A percentile compares a stretch with the other conserved stretches of the same genome.
Evolutionary conservation across 2,797 vertebrate species (phyloP).

Genomic region (Staurois parvus): DNA sequence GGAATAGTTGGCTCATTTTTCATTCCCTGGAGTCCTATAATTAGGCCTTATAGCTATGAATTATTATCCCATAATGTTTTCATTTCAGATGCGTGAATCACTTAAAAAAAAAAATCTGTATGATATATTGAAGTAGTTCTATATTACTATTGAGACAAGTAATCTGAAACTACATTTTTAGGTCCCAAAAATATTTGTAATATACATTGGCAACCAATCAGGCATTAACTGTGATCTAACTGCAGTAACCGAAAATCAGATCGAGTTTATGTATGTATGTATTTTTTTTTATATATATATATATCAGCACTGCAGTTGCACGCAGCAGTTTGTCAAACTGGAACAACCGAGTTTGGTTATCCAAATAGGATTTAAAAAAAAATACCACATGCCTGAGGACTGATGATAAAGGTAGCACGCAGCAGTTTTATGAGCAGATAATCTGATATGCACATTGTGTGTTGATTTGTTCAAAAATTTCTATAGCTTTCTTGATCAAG

Average conservation of each 20-base stretch:
- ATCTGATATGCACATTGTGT: not conserved
- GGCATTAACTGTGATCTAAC: not conserved
- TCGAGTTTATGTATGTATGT: not conserved
- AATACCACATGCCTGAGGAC: too few relatives aligned
- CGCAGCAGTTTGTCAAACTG: too few relatives aligned
- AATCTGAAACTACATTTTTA: not conserved
- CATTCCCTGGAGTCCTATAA: not conserved
- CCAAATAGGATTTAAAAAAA: too few relatives aligned
- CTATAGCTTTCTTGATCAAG: not conserved
- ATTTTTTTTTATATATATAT: too few relatives aligned
- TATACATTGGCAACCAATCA: not conserved
- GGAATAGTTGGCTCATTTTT: not conserved
- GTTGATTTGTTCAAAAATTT: not conserved
- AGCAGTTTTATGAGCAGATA: not conserved
- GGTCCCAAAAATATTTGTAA: not conserved
- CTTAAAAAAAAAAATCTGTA: not conserved
- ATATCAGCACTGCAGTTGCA: not conserved
- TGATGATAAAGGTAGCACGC: not conserved
- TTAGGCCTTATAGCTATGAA: slow-evolving; percentile 6
- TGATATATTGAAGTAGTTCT: not conserved
- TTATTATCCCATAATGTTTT: not conserved
- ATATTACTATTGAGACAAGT: too few relatives aligned
- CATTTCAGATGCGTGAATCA: not conserved
- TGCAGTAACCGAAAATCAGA: not conserved
- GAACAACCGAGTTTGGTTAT: too few relatives aligned